Conservation (phyloP, 2,113 vertebrate genomes). For the Bubo bubo region DNA sequence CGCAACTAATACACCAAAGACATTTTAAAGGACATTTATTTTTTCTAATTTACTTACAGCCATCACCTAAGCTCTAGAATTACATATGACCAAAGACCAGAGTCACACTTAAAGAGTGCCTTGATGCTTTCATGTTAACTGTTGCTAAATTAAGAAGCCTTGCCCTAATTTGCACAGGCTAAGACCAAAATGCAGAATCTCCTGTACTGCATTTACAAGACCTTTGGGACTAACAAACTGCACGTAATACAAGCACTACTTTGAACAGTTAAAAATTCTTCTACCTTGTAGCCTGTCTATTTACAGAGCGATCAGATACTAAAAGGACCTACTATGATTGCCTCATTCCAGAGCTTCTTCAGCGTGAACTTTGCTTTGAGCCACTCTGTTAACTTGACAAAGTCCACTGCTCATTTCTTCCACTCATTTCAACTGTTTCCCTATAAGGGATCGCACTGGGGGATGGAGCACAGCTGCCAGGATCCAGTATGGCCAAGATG, state of each 20-base stretch:
- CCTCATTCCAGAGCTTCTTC: background rate
- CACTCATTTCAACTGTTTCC: background rate
- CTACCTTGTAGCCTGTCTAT: background rate
- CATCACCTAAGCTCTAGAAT: background rate
- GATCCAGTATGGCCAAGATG: background rate
- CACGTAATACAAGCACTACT: background rate
- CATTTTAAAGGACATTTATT: background rate
- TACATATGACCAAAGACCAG: background rate
- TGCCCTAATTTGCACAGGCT: background rate
- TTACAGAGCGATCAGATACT: background rate
- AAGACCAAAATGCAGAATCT: background rate
- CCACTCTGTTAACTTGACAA: no score
- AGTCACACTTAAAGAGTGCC: background rate
- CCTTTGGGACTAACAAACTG: background rate
- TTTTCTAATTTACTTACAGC: background rate
- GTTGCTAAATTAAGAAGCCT: background rate
- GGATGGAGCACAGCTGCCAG: background rate
- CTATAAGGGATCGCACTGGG: background rate
- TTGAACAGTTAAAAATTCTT: background rate
- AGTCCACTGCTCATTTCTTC: background rate
- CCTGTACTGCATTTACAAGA: background rate
- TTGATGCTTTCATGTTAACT: background rate
- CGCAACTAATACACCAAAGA: background rate
- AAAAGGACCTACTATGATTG: background rate
- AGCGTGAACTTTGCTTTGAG: background rate